Conservation (phyloP, 2,113 vertebrate species). For the Paradoxurus hermaphroditus region DNA sequence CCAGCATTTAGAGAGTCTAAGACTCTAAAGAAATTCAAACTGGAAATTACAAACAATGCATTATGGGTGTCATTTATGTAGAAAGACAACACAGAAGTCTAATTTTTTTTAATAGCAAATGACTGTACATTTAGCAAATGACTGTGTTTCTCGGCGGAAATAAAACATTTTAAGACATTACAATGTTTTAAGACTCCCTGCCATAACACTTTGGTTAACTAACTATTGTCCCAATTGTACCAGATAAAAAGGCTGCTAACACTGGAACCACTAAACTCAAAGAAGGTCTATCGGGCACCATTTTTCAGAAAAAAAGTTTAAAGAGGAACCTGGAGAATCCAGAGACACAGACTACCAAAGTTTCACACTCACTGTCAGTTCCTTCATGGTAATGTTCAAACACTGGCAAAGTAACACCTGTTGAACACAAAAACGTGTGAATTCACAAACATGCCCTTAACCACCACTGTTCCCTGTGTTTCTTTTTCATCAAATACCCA, state of each 20-base stretch:
- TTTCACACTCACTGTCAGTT: constrained; percentile 93
- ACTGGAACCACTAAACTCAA: background rate
- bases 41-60: background rate
- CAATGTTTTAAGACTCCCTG: background rate
- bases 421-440: constrained; percentile 43
- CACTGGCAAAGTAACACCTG: constrained; percentile 97
- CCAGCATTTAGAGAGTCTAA: background rate
- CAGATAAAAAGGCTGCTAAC: background rate
- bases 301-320: background rate
- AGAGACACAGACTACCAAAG: background rate
- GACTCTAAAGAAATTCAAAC: constrained; percentile 11
- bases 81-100: background rate
- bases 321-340: background rate
- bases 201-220: background rate
- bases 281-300: background rate
- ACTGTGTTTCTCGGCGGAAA: background rate
- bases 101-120: constrained; percentile 24
- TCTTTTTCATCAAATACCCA: constrained; percentile 13
- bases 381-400: constrained; percentile 99
- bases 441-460: background rate
- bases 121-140: background rate
- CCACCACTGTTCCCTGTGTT: background rate
- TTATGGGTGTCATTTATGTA: background rate
- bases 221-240: background rate
- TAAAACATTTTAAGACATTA: background rate